These are phyloP conservation scores for Ormyrus rosae DNA, from an alignment of 2,888 invertebrate genomes.

Conservation along the genomic window DNA sequence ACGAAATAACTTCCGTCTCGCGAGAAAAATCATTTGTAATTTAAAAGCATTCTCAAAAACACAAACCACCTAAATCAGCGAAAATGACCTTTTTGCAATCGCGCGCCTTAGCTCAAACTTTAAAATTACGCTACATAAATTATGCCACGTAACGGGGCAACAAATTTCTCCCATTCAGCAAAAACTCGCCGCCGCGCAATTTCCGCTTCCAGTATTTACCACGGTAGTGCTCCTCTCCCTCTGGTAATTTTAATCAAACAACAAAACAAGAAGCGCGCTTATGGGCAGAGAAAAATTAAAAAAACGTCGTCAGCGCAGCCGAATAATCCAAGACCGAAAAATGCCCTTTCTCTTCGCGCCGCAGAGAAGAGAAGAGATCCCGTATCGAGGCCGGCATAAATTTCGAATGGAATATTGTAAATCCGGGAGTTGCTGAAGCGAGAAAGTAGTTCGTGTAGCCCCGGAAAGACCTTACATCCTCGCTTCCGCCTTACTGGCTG, in stretches of 20 bases:
- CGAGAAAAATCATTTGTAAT: not conserved
- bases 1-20: not conserved
- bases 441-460: constrained; percentile 61
- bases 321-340: not conserved
- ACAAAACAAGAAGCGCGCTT: too few species aligned
- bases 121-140: too few species aligned
- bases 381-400: constrained; percentile 62
- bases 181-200: too few species aligned
- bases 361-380: constrained; percentile 28
- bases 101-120: too few species aligned
- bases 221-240: too few species aligned
- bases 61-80: too few species aligned
- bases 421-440: constrained; percentile 63
- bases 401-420: constrained; percentile 68
- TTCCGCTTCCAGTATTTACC: too few species aligned
- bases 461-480: constrained; percentile 56
- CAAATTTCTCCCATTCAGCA: too few species aligned
- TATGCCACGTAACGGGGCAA: too few species aligned
- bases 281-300: not conserved
- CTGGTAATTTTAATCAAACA: too few species aligned
- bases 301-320: not conserved
- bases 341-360: not conserved
- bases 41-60: too few species aligned
- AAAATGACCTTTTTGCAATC: too few species aligned
- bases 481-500: constrained; percentile 38